Base-by-base conservation (phyloP, 2,888 invertebrate genomes). In the Neuroscelio doddi region DNA sequence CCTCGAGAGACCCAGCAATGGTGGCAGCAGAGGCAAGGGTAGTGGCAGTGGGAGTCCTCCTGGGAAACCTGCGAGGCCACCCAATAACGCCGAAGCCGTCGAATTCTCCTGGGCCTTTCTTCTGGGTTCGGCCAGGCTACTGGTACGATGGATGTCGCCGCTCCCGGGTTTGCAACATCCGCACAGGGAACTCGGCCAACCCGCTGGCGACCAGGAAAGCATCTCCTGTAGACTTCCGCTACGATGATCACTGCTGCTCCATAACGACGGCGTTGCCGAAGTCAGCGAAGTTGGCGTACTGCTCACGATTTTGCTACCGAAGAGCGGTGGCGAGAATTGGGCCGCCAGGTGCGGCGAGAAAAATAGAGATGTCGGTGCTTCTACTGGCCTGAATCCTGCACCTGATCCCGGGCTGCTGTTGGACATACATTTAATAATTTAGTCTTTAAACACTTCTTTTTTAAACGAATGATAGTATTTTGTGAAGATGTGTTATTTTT, bases 71-170 rank as follows among this genome's bases (percentile, higher is more conserved):
- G 82, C 80, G 9, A 82, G 66, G 2, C 80, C 83, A 2, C 84
- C 83, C 14, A 81, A 71, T 21, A 82, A 70, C 0, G 83, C 81
- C 50, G 81, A 80, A 39, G 96, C 96, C 0, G 97, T 96, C 0
- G 96, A 94, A 84, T 97, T 97, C 81, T 97, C 97, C 84, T 97
- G 95, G 0, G 97, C 97, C 82, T 96, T 96, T 50, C 97, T 90
- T 4, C 97, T 88, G 36, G 97, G 87, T 77, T 97, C 97, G 0
- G 96, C 96, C 14, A 97, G 95, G 84, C 95, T 96, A 73, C 93
- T 92, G 68, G 68, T 81, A 36, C 83, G 75, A 55, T 83, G 84
- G 8, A 73, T 87, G 85, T 75, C 87, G 84, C 75, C 86, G 15
- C 65, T 69, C 1, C 75, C 75, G 9, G 76, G 75, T 24, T 79